These are phyloP conservation scores for Sparidentex hasta DNA, from an alignment of 2,797 vertebrate genomes.

Conservation along the genomic window DNA sequence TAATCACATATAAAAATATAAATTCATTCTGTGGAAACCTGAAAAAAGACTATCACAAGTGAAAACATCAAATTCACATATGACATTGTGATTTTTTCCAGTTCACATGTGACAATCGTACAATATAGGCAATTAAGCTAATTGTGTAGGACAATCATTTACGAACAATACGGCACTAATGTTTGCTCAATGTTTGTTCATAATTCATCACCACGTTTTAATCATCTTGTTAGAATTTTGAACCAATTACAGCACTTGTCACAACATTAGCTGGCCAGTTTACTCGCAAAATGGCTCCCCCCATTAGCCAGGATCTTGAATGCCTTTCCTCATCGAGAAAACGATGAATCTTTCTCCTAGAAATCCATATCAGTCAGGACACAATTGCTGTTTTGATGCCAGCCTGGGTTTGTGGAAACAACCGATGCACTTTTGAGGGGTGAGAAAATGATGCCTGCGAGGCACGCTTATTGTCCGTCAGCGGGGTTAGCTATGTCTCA, in stretches of 20 bases:
- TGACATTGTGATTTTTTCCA: too few species aligned
- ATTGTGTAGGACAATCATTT: slow-evolving; percentile 48
- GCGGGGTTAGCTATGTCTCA: slow-evolving; percentile 83
- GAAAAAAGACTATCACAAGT: too few species aligned
- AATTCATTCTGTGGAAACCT: too few species aligned
- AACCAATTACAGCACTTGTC: slow-evolving; percentile 70
- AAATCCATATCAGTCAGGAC: slow-evolving; percentile 62
- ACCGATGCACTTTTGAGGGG: slow-evolving; percentile 41
- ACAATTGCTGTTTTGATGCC: slow-evolving; percentile 62
- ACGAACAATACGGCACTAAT: slow-evolving; percentile 34
- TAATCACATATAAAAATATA: too few species aligned
- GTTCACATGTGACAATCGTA: too few species aligned
- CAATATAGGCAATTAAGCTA: slow-evolving; percentile 40
- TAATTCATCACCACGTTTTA: slow-evolving; percentile 63
- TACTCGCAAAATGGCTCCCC: slow-evolving; percentile 51
- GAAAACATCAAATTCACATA: too few species aligned
- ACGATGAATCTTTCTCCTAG: slow-evolving; percentile 54
- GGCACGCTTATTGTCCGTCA: slow-evolving; percentile 76
- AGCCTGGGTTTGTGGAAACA: slow-evolving; percentile 48
- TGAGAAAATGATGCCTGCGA: slow-evolving; percentile 61
- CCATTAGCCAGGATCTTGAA: slow-evolving; percentile 58
- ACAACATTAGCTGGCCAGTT: slow-evolving; percentile 73
- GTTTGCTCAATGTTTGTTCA: slow-evolving; percentile 56
- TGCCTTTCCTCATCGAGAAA: slow-evolving; percentile 58
- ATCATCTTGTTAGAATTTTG: slow-evolving; percentile 67